Conservation (phyloP, 2,113 vertebrate genomes). For the Perccottus glenii region DNA sequence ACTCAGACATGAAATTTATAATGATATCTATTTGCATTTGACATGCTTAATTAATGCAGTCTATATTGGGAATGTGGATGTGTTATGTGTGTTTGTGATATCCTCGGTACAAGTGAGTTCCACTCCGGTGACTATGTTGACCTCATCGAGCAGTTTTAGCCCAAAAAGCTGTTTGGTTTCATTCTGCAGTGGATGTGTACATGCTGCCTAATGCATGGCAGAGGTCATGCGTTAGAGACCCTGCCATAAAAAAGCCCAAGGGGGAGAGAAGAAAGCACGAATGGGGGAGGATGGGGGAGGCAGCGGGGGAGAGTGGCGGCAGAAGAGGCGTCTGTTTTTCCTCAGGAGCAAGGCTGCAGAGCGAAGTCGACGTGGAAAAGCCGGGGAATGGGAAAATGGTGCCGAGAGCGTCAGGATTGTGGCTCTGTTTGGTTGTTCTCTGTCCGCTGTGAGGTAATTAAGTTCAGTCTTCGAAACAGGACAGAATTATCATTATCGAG, state of each 20-base stretch:
- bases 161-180: slow-evolving; percentile 22
- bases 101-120: neutral
- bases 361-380: slow-evolving; percentile 78
- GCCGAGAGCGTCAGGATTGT: slow-evolving; percentile 50
- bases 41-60: too few species aligned
- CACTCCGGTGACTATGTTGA: slow-evolving; percentile 1
- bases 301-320: slow-evolving; percentile 43
- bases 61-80: neutral
- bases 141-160: neutral
- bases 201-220: slow-evolving; percentile 66
- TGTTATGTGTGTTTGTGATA: neutral
- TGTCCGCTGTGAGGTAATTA: neutral
- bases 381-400: slow-evolving; percentile 73
- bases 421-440: slow-evolving; percentile 10
- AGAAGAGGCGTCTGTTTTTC: slow-evolving; percentile 79
- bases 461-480: neutral
- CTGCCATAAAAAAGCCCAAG: slow-evolving; percentile 70
- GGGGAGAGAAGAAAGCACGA: slow-evolving; percentile 52
- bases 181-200: slow-evolving; percentile 49
- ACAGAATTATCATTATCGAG: neutral
- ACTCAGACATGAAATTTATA: too few species aligned
- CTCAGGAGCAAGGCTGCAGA: slow-evolving; percentile 71
- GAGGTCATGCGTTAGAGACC: slow-evolving; percentile 75
- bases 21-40: too few species aligned
- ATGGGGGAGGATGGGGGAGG: slow-evolving; percentile 17